Evolutionary conservation across 2,888 invertebrate genomes (phyloP), one percentile per base, ranked within the genome.

Genomic region (Fragum whitleyi): DNA sequence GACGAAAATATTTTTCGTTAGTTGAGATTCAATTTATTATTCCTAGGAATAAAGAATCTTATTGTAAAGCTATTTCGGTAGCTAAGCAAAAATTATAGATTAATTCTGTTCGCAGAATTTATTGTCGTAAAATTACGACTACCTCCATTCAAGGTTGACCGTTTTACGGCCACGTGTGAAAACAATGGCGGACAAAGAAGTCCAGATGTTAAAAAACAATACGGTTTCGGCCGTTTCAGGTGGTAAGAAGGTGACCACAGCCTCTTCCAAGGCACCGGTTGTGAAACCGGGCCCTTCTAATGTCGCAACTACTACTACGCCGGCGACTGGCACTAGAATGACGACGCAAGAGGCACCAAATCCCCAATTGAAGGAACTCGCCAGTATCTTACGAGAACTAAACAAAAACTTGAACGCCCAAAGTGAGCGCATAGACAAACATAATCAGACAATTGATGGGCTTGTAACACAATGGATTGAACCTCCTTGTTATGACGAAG

Each of bases 161-260:
- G 16, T 2, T 39, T 57, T 36, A 39, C 53, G 53, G 21, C 32
- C 71, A 39, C 59, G 57, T 59, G 59, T n/a, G 29, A 57, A 9
- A 14, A n/a, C 32, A 36, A 73, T 73, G 73, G 62, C 62, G 42
- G 62, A 73, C 47, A 73, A 61, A 28, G 73, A 73, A 21, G 62
- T 73, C 0, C 73, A 73, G 28, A 73, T 62, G n/a, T 61, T 29
- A 6, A 73, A 73, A 32, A 28, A 26, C 14, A 7, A 32, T 1
- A 21, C 62, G 62, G 62, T 47, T 73, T 73, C 62, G 73, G 73
- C 62, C 51, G 73, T 62, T 62, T 59, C 73, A 16, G 21, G 47
- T 0, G 61, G 39, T 16, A 73, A 73, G 21, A 61, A 73, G 32
- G 2, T 21, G 9, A 21, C 14, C 5, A 21, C 71, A 16, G 36